Percentiles rank a stretch among this genome's conserved stretches.
These are phyloP conservation scores for Salminus brasiliensis DNA, from an alignment of 2,113 vertebrate species.

Conservation along the genomic window DNA sequence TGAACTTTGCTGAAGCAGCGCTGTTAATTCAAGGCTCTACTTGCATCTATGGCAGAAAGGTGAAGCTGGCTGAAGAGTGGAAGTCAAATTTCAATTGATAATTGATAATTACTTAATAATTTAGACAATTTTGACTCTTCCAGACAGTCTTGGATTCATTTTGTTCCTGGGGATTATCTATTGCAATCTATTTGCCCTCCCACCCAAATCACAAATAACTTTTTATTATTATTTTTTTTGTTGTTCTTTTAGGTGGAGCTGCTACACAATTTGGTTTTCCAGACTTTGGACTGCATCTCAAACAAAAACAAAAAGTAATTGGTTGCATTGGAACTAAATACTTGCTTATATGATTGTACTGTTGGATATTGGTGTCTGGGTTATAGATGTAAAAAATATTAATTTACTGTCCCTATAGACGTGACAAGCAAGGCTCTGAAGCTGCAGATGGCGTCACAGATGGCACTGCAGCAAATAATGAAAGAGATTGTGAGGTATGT, in stretches of 20 bases:
- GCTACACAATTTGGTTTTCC: slow-evolving; percentile 89
- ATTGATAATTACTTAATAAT: too few relatives aligned
- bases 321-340: not conserved
- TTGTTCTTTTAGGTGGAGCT: slow-evolving; percentile 86
- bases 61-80: slow-evolving; percentile 49
- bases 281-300: slow-evolving; percentile 88
- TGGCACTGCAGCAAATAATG: not conserved
- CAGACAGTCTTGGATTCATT: not conserved
- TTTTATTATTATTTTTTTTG: too few relatives aligned
- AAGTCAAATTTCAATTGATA: not conserved
- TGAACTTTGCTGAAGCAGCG: slow-evolving; percentile 93
- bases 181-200: too few relatives aligned
- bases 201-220: too few relatives aligned
- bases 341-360: not conserved
- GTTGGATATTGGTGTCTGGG: too few relatives aligned
- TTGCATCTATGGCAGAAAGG: slow-evolving; percentile 95
- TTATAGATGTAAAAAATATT: too few relatives aligned
- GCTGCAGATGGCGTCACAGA: slow-evolving; percentile 47
- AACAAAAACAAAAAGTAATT: slow-evolving; percentile 85
- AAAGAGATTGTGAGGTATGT: slow-evolving; percentile 66
- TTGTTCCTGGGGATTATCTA: not conserved
- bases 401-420: slow-evolving; percentile 50
- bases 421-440: slow-evolving; percentile 69
- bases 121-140: not conserved
- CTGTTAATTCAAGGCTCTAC: slow-evolving; percentile 91